phyloP scores from a whole-genome alignment of 2,797 vertebrate genomes.

The Halcyon chelicuti region DNA sequence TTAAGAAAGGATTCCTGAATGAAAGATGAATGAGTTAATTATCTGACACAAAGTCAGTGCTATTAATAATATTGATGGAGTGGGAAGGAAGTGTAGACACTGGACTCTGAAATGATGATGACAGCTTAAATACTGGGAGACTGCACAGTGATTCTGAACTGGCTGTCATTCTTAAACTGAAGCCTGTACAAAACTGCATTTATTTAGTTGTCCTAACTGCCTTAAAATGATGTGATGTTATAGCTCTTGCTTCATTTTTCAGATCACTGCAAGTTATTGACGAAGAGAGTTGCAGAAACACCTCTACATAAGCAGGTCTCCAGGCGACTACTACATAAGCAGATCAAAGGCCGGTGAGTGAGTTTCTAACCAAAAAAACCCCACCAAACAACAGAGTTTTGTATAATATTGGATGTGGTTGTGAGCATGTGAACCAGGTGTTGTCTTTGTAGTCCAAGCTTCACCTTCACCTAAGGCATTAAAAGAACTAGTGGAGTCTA shows the following conservation, averaged over 20 bases:
- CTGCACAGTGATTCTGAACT: neutral
- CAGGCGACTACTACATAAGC: conserved; percentile 86
- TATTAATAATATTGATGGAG: neutral
- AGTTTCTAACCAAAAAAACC: neutral
- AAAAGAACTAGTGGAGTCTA: neutral
- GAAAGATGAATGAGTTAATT: neutral
- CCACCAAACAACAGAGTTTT: neutral
- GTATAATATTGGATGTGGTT: neutral
- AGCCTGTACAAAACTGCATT: neutral
- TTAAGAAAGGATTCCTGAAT: neutral
- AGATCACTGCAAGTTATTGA: conserved; percentile 87
- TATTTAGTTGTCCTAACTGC: neutral
- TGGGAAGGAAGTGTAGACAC: neutral
- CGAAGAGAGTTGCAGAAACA: conserved; percentile 92
- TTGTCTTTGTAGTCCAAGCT: neutral
- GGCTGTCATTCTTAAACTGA: neutral
- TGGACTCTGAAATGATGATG: neutral
- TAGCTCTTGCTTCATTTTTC: neutral
- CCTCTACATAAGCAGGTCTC: conserved; percentile 92
- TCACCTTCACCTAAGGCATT: neutral
- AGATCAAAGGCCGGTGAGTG: conserved; percentile 90
- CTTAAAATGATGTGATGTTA: neutral
- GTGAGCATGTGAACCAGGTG: neutral
- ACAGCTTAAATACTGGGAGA: neutral
- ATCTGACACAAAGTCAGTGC: neutral